These are phyloP conservation scores for Tychaedon coryphoeus DNA, from an alignment of 2,113 vertebrate genomes.

Conservation along the genomic window DNA sequence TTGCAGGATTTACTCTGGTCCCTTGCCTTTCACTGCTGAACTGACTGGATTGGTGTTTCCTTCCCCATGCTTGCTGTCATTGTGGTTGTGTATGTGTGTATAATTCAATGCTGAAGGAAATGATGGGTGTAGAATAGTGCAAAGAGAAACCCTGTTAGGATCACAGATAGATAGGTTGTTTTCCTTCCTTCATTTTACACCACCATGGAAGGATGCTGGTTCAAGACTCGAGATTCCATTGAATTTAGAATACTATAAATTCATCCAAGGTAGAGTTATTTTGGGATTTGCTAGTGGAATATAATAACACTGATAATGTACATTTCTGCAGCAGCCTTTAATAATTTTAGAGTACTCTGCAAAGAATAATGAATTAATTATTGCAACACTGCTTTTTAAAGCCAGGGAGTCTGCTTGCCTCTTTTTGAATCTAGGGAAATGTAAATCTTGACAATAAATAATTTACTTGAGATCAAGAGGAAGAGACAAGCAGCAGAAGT, in stretches of 20 bases:
- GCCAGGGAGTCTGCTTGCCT: neutral
- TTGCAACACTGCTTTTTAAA: neutral
- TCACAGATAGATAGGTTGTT: neutral
- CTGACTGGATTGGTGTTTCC: neutral
- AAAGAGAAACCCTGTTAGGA: neutral
- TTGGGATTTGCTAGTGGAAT: neutral
- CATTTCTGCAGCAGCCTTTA: neutral
- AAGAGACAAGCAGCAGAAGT: slow-evolving; percentile 6
- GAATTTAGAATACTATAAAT: neutral
- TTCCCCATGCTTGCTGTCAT: neutral
- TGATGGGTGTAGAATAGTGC: neutral
- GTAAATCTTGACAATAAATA: slow-evolving; percentile 26
- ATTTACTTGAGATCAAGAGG: slow-evolving; percentile 38
- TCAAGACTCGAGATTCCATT: neutral
- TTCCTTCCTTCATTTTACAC: neutral
- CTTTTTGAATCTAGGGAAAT: slow-evolving; percentile 13
- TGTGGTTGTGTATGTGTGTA: neutral
- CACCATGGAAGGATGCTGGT: neutral
- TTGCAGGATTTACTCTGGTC: neutral
- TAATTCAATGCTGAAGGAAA: neutral
- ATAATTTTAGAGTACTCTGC: neutral
- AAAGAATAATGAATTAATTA: slow-evolving; percentile 51
- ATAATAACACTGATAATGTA: neutral
- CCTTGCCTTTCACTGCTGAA: neutral
- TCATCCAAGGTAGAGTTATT: neutral